These are phyloP conservation scores for Philypnodon macrostomus DNA, from an alignment of 2,797 vertebrate genomes.

Conservation along the genomic window DNA sequence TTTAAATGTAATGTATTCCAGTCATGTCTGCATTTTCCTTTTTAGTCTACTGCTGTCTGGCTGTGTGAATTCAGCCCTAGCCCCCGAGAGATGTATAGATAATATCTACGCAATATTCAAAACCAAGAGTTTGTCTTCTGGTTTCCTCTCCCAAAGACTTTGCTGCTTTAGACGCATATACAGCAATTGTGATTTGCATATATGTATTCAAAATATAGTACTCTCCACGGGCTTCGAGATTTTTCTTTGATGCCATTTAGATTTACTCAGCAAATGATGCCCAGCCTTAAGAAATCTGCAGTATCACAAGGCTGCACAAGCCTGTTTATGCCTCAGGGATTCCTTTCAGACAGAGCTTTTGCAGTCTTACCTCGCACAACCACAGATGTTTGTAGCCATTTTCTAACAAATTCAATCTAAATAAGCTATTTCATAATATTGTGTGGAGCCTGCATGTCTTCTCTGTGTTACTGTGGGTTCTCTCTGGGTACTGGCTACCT, in stretches of 20 bases:
- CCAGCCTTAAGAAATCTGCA: constrained; percentile 24
- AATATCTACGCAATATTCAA: background rate
- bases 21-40: background rate
- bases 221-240: background rate
- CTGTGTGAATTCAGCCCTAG: constrained; percentile 5
- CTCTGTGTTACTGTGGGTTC: too few species aligned
- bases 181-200: too few species aligned
- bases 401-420: background rate
- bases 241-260: background rate
- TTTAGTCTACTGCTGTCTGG: background rate
- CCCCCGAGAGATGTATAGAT: constrained; percentile 10
- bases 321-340: constrained; percentile 34
- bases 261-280: background rate
- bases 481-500: too few species aligned
- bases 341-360: constrained; percentile 41
- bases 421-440: background rate
- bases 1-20: background rate
- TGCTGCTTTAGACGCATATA: too few species aligned
- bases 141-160: background rate
- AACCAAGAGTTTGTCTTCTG: background rate
- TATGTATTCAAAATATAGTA: too few species aligned
- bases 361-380: constrained; percentile 39
- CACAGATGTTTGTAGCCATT: constrained; percentile 24
- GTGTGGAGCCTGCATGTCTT: too few species aligned
- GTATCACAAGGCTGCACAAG: constrained; percentile 57